phyloP scores from a whole-genome alignment of 1,140 invertebrate genomes.

The Drosophila nikananu region DNA sequence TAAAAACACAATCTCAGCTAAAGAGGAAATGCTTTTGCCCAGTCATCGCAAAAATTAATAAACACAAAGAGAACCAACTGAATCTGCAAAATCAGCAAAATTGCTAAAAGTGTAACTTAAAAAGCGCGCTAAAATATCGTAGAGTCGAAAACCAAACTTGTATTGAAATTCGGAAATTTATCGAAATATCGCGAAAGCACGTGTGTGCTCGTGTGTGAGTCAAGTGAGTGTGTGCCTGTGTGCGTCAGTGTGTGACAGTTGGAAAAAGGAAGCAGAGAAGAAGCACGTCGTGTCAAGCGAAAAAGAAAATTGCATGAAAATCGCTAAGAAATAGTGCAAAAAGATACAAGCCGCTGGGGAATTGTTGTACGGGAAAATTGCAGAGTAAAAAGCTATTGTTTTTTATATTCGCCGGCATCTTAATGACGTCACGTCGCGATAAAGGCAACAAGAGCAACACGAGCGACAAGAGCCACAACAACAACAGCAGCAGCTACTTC shows the following conservation, averaged over 20 bases:
- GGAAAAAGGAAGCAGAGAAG: conserved; percentile 9
- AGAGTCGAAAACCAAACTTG: not conserved
- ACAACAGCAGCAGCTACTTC: conserved; percentile 14
- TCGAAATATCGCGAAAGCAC: conserved; percentile 29
- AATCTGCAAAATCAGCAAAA: conserved; percentile 2
- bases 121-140: conserved; percentile 25
- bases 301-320: conserved; percentile 1
- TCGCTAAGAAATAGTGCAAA: conserved; percentile 28
- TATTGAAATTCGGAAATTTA: conserved; percentile 3
- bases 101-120: conserved; percentile 17
- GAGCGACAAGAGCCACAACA: not conserved
- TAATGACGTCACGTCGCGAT: conserved; percentile 72
- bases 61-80: conserved; percentile 5
- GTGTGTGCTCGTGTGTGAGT: conserved; percentile 25
- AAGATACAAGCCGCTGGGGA: conserved; percentile 25
- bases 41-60: conserved; percentile 20
- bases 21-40: conserved; percentile 8
- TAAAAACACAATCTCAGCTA: conserved; percentile 25
- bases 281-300: conserved; percentile 16
- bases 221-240: conserved; percentile 22
- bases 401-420: conserved; percentile 68
- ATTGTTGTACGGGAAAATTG: conserved; percentile 29
- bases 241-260: conserved; percentile 37
- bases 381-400: conserved; percentile 33
- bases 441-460: conserved; percentile 26